phyloP scores from a whole-genome alignment of 2,113 vertebrate genomes.

The Stegostoma tigrinum region DNA sequence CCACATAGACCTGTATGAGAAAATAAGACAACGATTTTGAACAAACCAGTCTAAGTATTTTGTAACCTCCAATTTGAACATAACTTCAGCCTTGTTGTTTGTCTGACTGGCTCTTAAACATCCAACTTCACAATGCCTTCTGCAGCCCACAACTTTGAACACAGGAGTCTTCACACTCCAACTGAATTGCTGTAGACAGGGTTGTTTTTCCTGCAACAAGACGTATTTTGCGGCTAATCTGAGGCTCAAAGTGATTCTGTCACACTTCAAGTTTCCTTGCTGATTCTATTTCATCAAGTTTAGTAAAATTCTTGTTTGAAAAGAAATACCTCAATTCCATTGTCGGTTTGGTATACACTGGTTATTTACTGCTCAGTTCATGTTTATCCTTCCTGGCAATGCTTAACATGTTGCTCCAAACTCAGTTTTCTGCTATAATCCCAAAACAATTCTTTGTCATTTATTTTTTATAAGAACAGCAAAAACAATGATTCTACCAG shows the following conservation, averaged over 20 bases:
- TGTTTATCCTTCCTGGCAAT: neutral
- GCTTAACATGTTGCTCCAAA: neutral
- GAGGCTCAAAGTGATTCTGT: constrained; percentile 5
- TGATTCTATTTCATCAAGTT: constrained; percentile 1
- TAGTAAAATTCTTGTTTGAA: neutral
- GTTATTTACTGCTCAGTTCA: neutral
- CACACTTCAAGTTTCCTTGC: neutral
- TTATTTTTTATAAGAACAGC: neutral
- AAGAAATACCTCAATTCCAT: neutral
- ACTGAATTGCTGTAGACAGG: neutral
- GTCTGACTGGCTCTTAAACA: neutral
- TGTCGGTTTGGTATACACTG: neutral
- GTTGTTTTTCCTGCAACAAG: neutral
- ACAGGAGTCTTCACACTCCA: neutral
- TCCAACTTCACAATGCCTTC: neutral
- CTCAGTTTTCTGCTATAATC: neutral
- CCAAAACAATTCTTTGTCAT: neutral
- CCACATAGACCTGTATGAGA: neutral
- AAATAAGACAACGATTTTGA: neutral
- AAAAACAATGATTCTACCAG: neutral
- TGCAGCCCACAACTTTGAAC: no score
- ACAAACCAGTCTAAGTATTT: neutral
- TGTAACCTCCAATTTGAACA: neutral
- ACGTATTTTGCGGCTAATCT: neutral
- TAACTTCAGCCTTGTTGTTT: no score